Base-by-base conservation (phyloP, 2,888 invertebrate genomes). In the Laspeyria flexula region DNA sequence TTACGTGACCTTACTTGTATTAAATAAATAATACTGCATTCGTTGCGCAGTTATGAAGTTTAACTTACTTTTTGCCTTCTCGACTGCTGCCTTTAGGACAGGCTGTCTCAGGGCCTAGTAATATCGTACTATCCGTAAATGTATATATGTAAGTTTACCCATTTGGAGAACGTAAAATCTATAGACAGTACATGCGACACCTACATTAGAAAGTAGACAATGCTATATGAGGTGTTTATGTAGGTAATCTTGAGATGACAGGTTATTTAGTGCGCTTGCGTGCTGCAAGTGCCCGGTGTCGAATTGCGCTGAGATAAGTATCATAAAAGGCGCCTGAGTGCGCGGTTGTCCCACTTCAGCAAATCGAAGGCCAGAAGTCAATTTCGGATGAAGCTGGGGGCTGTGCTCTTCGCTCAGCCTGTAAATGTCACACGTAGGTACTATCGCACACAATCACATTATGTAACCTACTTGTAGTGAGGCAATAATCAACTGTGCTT, bases 381-480 rank as follows among this genome's bases (percentile, higher is more conserved):
- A 83, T 85, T 86, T 82, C 75, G 81, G 78, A 77, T 78, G 79
- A 83, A 77, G 77, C 76, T 77, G 75, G 79, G 79, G 79, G 76
- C 81, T 78, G 77, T 74, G 70, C 72, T 75, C 75, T 77, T 77
- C 74, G 70, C 70, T 78, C 77, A 72, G 67, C 73, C 44, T 55
- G 63, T 80, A 86, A 86, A 89, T 89, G 88, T 86, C 88, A 89
- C 74, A 77, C 77, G 75, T n/a, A n/a, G n/a, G n/a, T 73, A 71
- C 75, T 82, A 80, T 82, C 79, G 75, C 78, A 76, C 60, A 69
- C 73, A 70, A 72, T 73, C 63, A 64, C 60, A 65, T 86, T 86
- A 77, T 78, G 76, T 82, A 83, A 86, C 58, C 51, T 47, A 67
- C 61, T 69, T 66, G 63, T 48, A 59, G 56, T 64, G 68, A 55